Conservation (phyloP, 2,888 invertebrate species). For the Campoplex nolae region DNA sequence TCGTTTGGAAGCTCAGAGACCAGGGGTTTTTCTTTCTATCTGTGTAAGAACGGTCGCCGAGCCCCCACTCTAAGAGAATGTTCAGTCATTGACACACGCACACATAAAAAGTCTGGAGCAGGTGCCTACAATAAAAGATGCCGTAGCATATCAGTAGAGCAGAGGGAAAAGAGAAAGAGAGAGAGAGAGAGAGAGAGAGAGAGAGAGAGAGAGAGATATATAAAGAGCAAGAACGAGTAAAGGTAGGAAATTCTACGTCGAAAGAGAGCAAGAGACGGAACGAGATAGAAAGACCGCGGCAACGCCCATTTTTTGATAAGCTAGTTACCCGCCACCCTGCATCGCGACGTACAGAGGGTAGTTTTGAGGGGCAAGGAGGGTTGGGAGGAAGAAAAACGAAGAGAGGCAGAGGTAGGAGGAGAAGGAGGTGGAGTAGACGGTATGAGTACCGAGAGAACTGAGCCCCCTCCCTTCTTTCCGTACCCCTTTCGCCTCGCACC, state of each 20-base stretch:
- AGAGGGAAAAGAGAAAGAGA: slow-evolving; percentile 29
- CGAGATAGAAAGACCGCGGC: slow-evolving; percentile 81
- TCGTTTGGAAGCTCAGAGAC: slow-evolving; percentile 43
- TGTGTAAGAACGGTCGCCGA: slow-evolving; percentile 43
- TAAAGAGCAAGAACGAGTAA: slow-evolving; percentile 57
- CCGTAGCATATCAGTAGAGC: slow-evolving; percentile 65
- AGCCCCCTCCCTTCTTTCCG: slow-evolving; percentile 14
- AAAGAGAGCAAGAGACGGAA: slow-evolving; percentile 71
- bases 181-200: slow-evolving; percentile 33
- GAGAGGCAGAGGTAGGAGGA: slow-evolving; percentile 61
- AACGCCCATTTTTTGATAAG: slow-evolving; percentile 85
- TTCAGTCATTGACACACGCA: slow-evolving; percentile 67
- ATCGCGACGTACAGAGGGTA: slow-evolving; percentile 71
- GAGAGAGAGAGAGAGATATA: slow-evolving; percentile 39
- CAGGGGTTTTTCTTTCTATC: slow-evolving; percentile 42
- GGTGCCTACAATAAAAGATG: slow-evolving; percentile 82
- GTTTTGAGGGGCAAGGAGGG: slow-evolving; percentile 66
- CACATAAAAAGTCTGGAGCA: slow-evolving; percentile 75
- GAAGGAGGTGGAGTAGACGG: slow-evolving; percentile 63
- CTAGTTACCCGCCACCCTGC: slow-evolving; percentile 83
- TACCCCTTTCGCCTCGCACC: slow-evolving; percentile 41
- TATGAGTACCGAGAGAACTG: slow-evolving; percentile 54
- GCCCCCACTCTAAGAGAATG: slow-evolving; percentile 44
- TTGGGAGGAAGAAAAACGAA: slow-evolving; percentile 67
- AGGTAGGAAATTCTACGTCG: slow-evolving; percentile 44